Evolutionary conservation across 2,888 invertebrate genomes (phyloP).

Genomic region (Cheilosia vernalis): DNA sequence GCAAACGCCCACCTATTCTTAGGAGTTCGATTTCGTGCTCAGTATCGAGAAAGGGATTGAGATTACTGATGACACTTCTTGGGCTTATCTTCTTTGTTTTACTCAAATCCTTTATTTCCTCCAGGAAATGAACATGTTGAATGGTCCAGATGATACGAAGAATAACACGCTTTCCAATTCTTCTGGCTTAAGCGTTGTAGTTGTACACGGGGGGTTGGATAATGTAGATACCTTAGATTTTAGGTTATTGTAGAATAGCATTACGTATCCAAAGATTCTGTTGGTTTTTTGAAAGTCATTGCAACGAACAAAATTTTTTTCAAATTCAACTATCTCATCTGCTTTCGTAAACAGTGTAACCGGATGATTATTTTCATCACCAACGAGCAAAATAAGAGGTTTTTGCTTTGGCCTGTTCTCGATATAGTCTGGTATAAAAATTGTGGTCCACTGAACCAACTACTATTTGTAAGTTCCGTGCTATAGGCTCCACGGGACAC

Average conservation of each 20-base stretch:
- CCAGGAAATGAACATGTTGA: too few relatives aligned
- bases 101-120: too few relatives aligned
- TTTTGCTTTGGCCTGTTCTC: not conserved
- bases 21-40: too few relatives aligned
- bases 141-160: too few relatives aligned
- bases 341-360: not conserved
- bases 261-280: constrained; percentile 7
- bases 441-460: too few relatives aligned
- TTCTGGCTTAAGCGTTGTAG: too few relatives aligned
- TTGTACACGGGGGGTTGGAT: too few relatives aligned
- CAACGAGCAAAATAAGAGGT: not conserved
- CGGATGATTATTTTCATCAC: not conserved
- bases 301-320: not conserved
- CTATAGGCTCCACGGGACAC: constrained; percentile 76
- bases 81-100: too few relatives aligned
- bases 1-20: not conserved
- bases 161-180: too few relatives aligned
- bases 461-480: too few relatives aligned
- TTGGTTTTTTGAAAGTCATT: not conserved
- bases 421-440: not conserved
- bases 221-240: not conserved
- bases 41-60: too few relatives aligned
- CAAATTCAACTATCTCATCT: not conserved
- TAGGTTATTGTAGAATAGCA: not conserved
- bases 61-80: too few relatives aligned